Percentiles rank a stretch among this genome's conserved stretches.
phyloP scores from a whole-genome alignment of 2,113 vertebrate species.

The Mobula hypostoma region DNA sequence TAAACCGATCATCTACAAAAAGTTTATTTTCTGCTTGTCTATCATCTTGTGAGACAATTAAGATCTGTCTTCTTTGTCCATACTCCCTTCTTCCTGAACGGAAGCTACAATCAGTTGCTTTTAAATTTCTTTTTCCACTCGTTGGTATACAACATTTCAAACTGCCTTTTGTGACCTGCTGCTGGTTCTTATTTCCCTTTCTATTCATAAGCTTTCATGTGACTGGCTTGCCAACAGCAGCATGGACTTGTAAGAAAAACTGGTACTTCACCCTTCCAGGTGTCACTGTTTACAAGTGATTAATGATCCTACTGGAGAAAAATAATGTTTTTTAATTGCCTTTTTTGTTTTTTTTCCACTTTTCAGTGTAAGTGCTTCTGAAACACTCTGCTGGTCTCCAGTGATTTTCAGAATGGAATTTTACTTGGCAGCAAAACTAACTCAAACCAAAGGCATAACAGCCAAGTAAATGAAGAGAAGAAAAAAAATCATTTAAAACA shows the following conservation, averaged over 20 bases:
- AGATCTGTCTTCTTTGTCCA: slow-evolving; percentile 59
- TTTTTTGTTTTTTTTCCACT: slow-evolving; percentile 52
- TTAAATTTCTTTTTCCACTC: slow-evolving; percentile 52
- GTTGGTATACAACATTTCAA: slow-evolving; percentile 62
- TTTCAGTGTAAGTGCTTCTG: slow-evolving; percentile 62
- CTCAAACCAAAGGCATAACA: background rate
- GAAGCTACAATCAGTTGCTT: slow-evolving; percentile 76
- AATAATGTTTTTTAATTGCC: slow-evolving; percentile 68
- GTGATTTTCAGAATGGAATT: slow-evolving; percentile 49
- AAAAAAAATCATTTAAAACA: slow-evolving; percentile 10
- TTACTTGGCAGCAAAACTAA: slow-evolving; percentile 45
- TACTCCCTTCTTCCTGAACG: slow-evolving; percentile 40
- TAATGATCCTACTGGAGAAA: slow-evolving; percentile 69
- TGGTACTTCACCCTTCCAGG: slow-evolving; percentile 81
- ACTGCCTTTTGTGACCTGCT: slow-evolving; percentile 69
- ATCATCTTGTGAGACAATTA: slow-evolving; percentile 84
- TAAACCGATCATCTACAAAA: slow-evolving; percentile 58
- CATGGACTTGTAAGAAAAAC: slow-evolving; percentile 71
- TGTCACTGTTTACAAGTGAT: slow-evolving; percentile 85
- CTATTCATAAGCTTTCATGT: slow-evolving; percentile 83
- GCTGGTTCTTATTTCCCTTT: slow-evolving; percentile 91
- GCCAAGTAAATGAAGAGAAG: background rate
- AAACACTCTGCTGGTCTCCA: slow-evolving; percentile 62
- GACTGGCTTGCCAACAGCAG: slow-evolving; percentile 58
- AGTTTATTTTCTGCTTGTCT: slow-evolving; percentile 71